Evolutionary conservation across 2,797 vertebrate species (phyloP).

Genomic region (Hydrocynus forskahlii): DNA sequence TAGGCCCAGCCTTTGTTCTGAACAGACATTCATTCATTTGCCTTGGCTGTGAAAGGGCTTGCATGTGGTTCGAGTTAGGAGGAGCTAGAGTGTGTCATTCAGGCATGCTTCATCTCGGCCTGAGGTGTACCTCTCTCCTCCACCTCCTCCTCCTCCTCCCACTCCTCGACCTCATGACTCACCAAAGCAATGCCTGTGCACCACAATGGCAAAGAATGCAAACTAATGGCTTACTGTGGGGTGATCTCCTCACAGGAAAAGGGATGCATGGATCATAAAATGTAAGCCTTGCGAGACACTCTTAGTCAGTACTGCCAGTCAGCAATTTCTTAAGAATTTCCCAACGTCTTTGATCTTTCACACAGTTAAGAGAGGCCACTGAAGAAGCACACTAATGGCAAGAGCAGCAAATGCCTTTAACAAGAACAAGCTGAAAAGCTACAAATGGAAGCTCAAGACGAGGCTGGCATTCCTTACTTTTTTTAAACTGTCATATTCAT

Average conservation of each 20-base stretch:
- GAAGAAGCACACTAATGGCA: background rate
- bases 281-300: constrained; percentile 38
- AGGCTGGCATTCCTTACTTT: background rate
- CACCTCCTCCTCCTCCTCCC: constrained; percentile 26
- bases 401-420: background rate
- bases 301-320: constrained; percentile 27
- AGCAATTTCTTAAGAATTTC: constrained; percentile 17
- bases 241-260: constrained; percentile 46
- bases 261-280: constrained; percentile 51
- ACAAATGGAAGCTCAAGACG: background rate
- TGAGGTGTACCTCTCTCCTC: constrained; percentile 26
- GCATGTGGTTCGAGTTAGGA: constrained; percentile 63
- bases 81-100: constrained; percentile 41
- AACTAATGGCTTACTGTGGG: constrained; percentile 47
- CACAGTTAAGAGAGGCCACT: background rate
- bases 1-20: constrained; percentile 50
- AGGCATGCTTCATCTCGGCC: constrained; percentile 41
- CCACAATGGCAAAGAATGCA: constrained; percentile 51
- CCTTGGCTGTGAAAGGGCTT: constrained; percentile 54
- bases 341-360: constrained; percentile 22
- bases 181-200: constrained; percentile 41
- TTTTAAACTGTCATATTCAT: background rate
- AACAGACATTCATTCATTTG: constrained; percentile 60
- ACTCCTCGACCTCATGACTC: constrained; percentile 54
- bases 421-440: background rate